Evolutionary conservation across 2,797 vertebrate genomes (phyloP).

Genomic region (Peromyscus eremicus): DNA sequence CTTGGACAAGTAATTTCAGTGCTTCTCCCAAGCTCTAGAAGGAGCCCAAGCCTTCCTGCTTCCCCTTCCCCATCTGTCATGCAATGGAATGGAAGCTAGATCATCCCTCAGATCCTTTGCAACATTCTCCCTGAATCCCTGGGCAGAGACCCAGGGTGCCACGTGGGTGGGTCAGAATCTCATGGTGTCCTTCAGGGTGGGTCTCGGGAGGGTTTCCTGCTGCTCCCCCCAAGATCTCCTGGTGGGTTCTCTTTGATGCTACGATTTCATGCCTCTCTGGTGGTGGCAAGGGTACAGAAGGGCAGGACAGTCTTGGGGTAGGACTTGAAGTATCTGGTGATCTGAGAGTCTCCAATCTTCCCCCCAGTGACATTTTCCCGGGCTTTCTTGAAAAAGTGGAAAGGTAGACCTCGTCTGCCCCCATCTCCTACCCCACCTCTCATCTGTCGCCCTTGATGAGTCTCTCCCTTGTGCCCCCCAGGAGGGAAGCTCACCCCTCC

Average conservation of each 20-base stretch:
- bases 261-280: not conserved
- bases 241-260: not conserved
- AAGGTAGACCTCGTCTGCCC: not conserved
- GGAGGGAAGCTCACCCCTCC: slow-evolving; percentile 67
- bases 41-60: not conserved
- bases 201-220: not conserved
- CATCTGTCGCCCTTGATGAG: slow-evolving; percentile 63
- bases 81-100: not conserved
- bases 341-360: not conserved
- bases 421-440: not conserved
- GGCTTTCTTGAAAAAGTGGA: slow-evolving; percentile 53
- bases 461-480: not conserved
- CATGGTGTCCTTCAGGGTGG: not conserved
- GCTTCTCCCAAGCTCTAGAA: not conserved
- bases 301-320: not conserved
- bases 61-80: not conserved
- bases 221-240: not conserved
- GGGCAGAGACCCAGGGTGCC: not conserved
- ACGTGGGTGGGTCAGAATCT: not conserved
- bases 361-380: slow-evolving; percentile 22
- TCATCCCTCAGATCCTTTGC: not conserved
- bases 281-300: not conserved
- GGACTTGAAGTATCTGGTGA: not conserved
- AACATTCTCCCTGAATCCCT: not conserved
- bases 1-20: not conserved